A percentile compares a stretch with the other conserved stretches of the same genome.
Evolutionary conservation across 2,888 invertebrate genomes (phyloP).

Genomic region (Xestia ashworthii): DNA sequence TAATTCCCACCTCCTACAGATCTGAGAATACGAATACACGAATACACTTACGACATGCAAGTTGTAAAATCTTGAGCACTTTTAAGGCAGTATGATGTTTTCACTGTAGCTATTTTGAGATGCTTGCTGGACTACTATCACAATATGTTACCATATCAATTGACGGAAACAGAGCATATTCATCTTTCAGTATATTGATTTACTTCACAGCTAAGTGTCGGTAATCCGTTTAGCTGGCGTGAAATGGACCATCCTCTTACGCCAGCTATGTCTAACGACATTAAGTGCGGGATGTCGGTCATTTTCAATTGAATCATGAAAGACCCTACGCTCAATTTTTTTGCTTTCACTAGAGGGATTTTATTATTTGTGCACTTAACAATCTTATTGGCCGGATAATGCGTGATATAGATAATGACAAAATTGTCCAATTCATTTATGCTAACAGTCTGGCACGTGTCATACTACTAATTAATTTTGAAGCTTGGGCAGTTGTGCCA

Average conservation of each 20-base stretch:
- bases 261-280: conserved; percentile 53
- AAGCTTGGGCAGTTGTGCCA: neutral
- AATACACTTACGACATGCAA: neutral
- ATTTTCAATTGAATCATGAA: conserved; percentile 61
- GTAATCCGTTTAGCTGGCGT: conserved; percentile 58
- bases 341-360: conserved; percentile 46
- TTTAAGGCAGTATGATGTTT: neutral
- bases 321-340: conserved; percentile 52
- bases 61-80: neutral
- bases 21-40: too few species aligned
- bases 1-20: conserved; percentile 2
- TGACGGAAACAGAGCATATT: neutral
- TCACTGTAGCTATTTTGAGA: neutral
- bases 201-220: conserved; percentile 41
- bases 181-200: conserved; percentile 45
- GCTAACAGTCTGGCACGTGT: neutral
- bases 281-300: conserved; percentile 61
- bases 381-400: conserved; percentile 9
- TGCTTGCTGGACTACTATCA: neutral
- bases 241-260: conserved; percentile 60
- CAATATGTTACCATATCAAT: neutral
- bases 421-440: conserved; percentile 3
- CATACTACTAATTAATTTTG: conserved; percentile 3
- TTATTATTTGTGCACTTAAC: conserved; percentile 23
- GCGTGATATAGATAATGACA: neutral